These are phyloP conservation scores for Clunio marinus DNA, from an alignment of 2,888 invertebrate species.

Conservation along the genomic window DNA sequence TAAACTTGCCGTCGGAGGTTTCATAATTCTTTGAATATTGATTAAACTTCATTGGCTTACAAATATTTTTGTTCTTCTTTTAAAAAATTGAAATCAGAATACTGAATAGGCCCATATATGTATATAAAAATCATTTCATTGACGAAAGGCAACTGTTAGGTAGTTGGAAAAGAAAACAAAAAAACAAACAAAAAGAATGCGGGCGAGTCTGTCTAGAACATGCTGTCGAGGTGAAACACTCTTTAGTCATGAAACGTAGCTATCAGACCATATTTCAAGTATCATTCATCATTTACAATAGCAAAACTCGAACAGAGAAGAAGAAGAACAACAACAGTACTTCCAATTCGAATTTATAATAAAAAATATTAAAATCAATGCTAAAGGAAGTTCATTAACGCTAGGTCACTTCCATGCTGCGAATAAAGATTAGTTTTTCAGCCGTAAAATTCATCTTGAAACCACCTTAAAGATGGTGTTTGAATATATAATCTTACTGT, in stretches of 20 bases:
- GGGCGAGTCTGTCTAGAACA: background rate
- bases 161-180: background rate
- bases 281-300: constrained; percentile 27
- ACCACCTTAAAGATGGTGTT: background rate
- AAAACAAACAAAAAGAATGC: background rate
- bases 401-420: constrained; percentile 8
- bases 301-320: background rate
- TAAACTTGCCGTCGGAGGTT: too few relatives aligned
- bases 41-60: too few relatives aligned
- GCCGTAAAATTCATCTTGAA: constrained; percentile 4
- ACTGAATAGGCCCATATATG: too few relatives aligned
- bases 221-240: background rate
- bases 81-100: too few relatives aligned
- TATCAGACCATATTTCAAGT: constrained; percentile 17
- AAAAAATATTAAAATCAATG: too few relatives aligned
- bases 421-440: background rate
- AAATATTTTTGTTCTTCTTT: too few relatives aligned
- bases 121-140: too few relatives aligned
- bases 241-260: constrained; percentile 1
- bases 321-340: too few relatives aligned
- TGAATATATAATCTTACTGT: background rate
- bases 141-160: too few relatives aligned
- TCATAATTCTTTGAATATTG: too few relatives aligned
- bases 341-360: too few relatives aligned
- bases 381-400: constrained; percentile 5